Base-by-base conservation (phyloP, 2,797 vertebrate species). In the Sebastes paucispinis region DNA sequence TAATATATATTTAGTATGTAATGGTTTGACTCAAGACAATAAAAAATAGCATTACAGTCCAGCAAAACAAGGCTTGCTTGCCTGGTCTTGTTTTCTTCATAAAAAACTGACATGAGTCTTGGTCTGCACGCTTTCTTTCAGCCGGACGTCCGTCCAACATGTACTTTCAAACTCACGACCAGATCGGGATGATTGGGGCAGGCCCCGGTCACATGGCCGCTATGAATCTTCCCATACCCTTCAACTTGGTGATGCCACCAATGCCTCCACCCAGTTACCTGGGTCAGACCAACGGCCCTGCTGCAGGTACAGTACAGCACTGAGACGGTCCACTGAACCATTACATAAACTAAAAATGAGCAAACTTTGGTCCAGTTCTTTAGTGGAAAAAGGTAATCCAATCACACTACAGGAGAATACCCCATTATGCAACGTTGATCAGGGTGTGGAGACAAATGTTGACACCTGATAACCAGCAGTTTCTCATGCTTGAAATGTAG, bases 121-220 rank as follows among this genome's bases (percentile, higher is more conserved):
- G 3, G 27, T 71, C 3, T 39, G 11, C 34, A 4, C 31, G 6
- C 58, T 81, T 24, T 84, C 57, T 84, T 58, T 50, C 79, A 89
- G 82, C 93, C 90, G 98, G 98, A 2, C 98, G 98, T 55, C 98
- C 98, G 0, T 97, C 98, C 27, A 99, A 96, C 94, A 98, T 99
- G 98, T 99, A 99, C 94, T 99, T 99, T 94, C 98, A 99, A 84
- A 99, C 98, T 7, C 98, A 99, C 0, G 98, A 99, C 94, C 98
- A 99, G 96, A 98, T 99, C 0, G 98, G 98, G 76, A 98, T 99
- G 98, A 99, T 99, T 69, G 98, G 98, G 0, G 96, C 98, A 0
- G 98, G 97, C 12, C 97, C 98, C 13, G 96, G 97, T 91, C 98
- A 97, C 0, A 97, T 99, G 93, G 95, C 97, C 0, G 96, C 98